Conservation (phyloP, 2,888 invertebrate species). For the Brenthis ino region DNA sequence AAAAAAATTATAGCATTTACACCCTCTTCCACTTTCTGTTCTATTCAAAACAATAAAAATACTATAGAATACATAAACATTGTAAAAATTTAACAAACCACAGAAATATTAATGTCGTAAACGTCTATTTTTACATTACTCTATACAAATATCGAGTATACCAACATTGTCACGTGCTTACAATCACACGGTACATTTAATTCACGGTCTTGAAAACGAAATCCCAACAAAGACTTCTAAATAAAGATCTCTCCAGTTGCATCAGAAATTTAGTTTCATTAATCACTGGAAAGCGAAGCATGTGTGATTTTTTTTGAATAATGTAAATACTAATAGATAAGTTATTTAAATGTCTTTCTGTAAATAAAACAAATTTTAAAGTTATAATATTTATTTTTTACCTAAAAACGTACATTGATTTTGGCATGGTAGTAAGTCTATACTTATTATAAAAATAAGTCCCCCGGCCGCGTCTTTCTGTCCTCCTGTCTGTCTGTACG, state of each 20-base stretch:
- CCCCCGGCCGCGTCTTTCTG: too few species aligned
- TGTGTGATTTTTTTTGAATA: neutral
- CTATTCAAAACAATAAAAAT: neutral
- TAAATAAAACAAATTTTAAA: too few species aligned
- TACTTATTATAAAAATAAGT: too few species aligned
- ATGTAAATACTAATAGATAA: too few species aligned
- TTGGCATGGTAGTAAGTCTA: too few species aligned
- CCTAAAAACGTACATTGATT: too few species aligned
- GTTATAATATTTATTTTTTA: too few species aligned
- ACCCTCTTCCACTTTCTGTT: too few species aligned
- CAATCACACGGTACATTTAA: constrained; percentile 62
- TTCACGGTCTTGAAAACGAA: constrained; percentile 52
- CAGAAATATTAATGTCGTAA: neutral
- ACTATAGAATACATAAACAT: neutral
- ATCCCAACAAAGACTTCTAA: constrained; percentile 55
- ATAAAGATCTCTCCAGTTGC: constrained; percentile 47
- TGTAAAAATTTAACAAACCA: neutral
- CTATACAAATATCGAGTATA: constrained; percentile 16
- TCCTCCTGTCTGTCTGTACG: too few species aligned
- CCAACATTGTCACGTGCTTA: constrained; percentile 53
- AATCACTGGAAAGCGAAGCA: neutral
- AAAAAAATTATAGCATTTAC: too few species aligned
- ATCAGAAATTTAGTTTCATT: constrained; percentile 9
- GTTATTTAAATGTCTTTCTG: too few species aligned
- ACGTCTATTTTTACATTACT: neutral